Evolutionary conservation across 2,113 vertebrate genomes (phyloP), one percentile per base, ranked within the genome.

Genomic region (Urocitellus parryii): DNA sequence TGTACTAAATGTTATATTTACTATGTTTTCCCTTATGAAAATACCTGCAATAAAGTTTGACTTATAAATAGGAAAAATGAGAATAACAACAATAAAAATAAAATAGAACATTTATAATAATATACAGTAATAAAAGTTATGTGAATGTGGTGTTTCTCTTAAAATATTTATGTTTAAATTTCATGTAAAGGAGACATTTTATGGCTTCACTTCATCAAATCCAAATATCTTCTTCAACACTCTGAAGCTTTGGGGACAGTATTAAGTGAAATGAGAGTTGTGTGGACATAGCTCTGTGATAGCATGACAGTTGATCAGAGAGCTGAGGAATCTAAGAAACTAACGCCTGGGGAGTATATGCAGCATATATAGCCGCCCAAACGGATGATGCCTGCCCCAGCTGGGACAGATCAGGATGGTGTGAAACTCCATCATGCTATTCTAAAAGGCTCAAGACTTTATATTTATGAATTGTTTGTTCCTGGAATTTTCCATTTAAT

Each of bases 301-400:
- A 16, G 6, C 2, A 37, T 8, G 13, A 13, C 27, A 37, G 2
- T 3, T 10, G 4, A 32, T 67, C 16, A 29, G 24, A 8, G 22
- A 67, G 45, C 9, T 51, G 14, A 37, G 16, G 16, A 3, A 29
- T 5, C 34, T 67, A 1, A 24, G 63, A 67, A 17, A 48, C 5
- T 4, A 6, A 29, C 7, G 4, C 7, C 1, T 4, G 7, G 8
- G 32, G 5, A 79, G 10, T 2, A 6, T 0, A 79, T 9, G 22
- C 32, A 53, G 18, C 11, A 34, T 22, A 5, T 8, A 24, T 11
- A 34, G 2, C 29, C 11, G 37, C 25, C 42, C 51, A 42, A 74
- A 7, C 1, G 4, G 9, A 32, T 32, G 25, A 13, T 58, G 17
- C 4, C 17, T 20, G 16, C 1, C 10, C 9, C 24, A 34, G 58